A percentile compares a stretch with the other conserved stretches of the same genome.
phyloP scores from a whole-genome alignment of 2,113 vertebrate genomes.

The Girardinichthys multiradiatus region DNA sequence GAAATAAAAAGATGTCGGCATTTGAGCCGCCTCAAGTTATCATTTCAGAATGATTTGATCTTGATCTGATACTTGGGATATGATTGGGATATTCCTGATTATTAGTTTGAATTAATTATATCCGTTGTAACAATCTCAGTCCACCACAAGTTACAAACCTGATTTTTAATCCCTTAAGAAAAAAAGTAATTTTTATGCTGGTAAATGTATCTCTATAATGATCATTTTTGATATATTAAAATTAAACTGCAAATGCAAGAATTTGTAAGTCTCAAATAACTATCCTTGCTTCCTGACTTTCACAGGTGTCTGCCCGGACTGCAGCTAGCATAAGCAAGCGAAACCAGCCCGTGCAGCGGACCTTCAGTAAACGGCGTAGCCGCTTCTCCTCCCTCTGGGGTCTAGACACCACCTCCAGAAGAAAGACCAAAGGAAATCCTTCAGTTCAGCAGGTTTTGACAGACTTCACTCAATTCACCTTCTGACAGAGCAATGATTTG shows the following conservation, averaged over 20 bases:
- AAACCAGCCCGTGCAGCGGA: slow-evolving; percentile 90
- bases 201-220: no score
- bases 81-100: no score
- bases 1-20: no score
- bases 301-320: slow-evolving; percentile 91
- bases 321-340: slow-evolving; percentile 86
- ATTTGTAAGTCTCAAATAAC: background rate
- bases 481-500: background rate
- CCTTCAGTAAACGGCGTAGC: slow-evolving; percentile 92
- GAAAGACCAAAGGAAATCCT: slow-evolving; percentile 89
- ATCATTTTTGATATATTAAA: no score
- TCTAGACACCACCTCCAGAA: slow-evolving; percentile 93
- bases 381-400: slow-evolving; percentile 98
- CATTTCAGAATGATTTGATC: no score
- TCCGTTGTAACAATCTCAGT: no score
- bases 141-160: no score
- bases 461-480: background rate
- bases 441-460: slow-evolving; percentile 91
- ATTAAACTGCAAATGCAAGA: background rate
- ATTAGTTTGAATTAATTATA: no score
- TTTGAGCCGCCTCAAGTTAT: no score
- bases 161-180: no score
- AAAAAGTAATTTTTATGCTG: no score
- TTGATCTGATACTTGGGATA: no score
- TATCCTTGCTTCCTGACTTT: background rate